Evolutionary conservation across 2,888 invertebrate genomes (phyloP).

Genomic region (Ochropleura leucogaster): DNA sequence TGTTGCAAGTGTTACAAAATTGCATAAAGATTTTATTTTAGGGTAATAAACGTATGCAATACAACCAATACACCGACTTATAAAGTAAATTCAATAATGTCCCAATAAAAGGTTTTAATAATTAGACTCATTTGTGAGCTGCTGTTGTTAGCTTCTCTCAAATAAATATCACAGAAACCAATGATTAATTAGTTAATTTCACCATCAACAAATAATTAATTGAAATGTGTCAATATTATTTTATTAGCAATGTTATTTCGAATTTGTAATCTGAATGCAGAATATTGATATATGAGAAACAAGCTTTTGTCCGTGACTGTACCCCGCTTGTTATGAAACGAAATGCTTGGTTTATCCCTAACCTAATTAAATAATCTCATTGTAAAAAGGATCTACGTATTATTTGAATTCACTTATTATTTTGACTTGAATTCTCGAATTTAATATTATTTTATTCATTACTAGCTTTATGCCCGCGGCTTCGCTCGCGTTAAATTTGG

Average conservation of each 20-base stretch:
- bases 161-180: constrained; percentile 33
- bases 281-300: not conserved
- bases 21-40: not conserved
- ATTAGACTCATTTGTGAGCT: constrained; percentile 14
- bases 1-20: not conserved
- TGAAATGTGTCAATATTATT: constrained; percentile 3
- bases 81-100: not conserved
- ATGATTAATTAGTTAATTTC: constrained; percentile 27
- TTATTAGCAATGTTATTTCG: constrained; percentile 10
- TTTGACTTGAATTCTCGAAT: not conserved
- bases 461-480: too few species aligned
- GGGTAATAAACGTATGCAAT: not conserved
- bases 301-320: not conserved
- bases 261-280: not conserved
- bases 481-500: too few species aligned
- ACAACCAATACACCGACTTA: not conserved
- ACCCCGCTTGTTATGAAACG: not conserved
- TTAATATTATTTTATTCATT: not conserved
- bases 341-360: not conserved
- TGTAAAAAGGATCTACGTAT: not conserved
- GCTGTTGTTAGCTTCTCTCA: constrained; percentile 7
- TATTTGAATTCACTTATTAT: not conserved
- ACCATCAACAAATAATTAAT: constrained; percentile 21
- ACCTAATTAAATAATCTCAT: not conserved
- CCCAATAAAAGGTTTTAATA: constrained; percentile 21